A percentile compares a stretch with the other conserved stretches of the same genome.
Evolutionary conservation across 1,140 invertebrate species (phyloP).

Genomic region (Drosophila micromelanica): DNA sequence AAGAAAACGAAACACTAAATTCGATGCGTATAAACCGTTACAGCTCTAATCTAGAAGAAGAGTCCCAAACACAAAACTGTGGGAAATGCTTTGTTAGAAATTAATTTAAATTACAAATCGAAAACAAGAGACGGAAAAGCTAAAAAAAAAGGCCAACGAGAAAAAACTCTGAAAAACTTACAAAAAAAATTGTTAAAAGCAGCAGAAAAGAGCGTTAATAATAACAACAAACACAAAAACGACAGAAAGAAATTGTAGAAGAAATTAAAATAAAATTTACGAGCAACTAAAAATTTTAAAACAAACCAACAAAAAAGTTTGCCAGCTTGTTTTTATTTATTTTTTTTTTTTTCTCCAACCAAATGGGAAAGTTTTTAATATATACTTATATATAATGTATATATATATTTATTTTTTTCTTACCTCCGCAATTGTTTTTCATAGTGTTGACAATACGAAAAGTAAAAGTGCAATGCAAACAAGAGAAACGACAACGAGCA

Average conservation of each 20-base stretch:
- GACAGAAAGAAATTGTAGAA: conserved; percentile 40
- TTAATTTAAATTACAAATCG: conserved; percentile 53
- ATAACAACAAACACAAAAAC: conserved; percentile 31
- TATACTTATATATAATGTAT: neutral
- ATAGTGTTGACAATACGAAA: conserved; percentile 73
- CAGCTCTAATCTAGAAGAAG: neutral
- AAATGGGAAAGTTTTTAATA: conserved; percentile 68
- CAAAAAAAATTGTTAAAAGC: conserved; percentile 4
- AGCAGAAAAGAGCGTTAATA: conserved; percentile 35
- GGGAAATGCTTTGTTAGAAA: conserved; percentile 29
- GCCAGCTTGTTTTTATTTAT: conserved; percentile 12
- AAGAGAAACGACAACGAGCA: neutral
- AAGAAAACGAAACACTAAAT: no score
- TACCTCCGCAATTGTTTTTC: conserved; percentile 42
- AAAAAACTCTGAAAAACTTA: conserved; percentile 16
- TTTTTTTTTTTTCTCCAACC: conserved; percentile 7
- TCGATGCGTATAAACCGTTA: no score
- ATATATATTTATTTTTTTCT: conserved; percentile 17
- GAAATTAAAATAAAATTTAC: conserved; percentile 76
- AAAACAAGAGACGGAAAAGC: conserved; percentile 34
- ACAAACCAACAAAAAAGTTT: conserved; percentile 16
- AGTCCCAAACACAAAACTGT: conserved; percentile 9
- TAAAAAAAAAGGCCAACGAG: conserved; percentile 16
- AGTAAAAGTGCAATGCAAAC: conserved; percentile 57
- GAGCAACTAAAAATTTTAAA: conserved; percentile 49